Evolutionary conservation across 2,113 vertebrate genomes (phyloP).

Genomic region (Hypomesus transpacificus): DNA sequence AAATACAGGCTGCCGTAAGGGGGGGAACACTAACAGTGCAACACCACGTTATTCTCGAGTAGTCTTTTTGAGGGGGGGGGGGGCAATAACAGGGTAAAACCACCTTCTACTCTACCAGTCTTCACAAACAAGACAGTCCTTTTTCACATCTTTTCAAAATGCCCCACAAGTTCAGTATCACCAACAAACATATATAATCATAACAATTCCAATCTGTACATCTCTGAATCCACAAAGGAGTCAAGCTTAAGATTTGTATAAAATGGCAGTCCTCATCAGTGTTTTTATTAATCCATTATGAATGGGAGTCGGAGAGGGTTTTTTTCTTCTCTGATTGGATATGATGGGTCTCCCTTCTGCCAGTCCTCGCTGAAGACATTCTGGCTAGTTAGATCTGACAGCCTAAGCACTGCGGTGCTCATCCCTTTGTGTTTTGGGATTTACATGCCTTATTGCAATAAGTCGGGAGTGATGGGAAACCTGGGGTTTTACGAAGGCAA

Average conservation of each 20-base stretch:
- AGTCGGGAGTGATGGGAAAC: conserved; percentile 69
- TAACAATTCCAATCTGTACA: no score
- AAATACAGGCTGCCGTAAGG: conserved; percentile 63
- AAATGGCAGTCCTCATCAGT: conserved; percentile 36
- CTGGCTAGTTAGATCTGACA: conserved; percentile 68
- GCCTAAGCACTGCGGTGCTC: conserved; percentile 57
- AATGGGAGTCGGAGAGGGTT: conserved; percentile 54
- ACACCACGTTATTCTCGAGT: conserved; percentile 17
- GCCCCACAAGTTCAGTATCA: no score
- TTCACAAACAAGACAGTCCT: conserved; percentile 44
- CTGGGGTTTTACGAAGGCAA: conserved; percentile 63
- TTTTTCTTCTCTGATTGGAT: conserved; percentile 61
- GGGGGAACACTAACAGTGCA: conserved; percentile 55
- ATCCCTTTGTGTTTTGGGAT: conserved; percentile 68
- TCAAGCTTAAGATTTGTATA: conserved; percentile 8
- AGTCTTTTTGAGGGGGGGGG: conserved; percentile 34
- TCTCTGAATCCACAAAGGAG: no score
- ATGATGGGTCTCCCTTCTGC: conserved; percentile 54
- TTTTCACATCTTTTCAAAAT: neutral
- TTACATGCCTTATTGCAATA: conserved; percentile 69
- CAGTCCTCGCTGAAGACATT: conserved; percentile 61
- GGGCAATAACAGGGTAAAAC: conserved; percentile 49
- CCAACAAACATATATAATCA: no score
- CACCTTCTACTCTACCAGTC: conserved; percentile 35
- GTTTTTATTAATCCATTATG: conserved; percentile 54